phyloP scores from a whole-genome alignment of 2,797 vertebrate species.

The Protosalanx chinensis region DNA sequence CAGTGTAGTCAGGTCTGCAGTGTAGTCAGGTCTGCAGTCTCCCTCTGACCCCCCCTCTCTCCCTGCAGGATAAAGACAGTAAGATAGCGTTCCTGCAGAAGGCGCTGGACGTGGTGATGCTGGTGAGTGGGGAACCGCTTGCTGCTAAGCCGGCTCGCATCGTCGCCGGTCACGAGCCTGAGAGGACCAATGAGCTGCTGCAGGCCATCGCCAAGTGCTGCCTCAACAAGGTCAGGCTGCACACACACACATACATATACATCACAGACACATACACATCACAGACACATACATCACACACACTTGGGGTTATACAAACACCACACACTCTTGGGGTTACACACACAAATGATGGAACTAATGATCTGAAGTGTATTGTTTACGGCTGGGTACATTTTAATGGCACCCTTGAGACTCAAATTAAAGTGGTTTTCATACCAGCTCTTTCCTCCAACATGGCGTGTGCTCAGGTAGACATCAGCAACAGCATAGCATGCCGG shows the following conservation, averaged over 20 bases:
- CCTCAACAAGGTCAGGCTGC: constrained; percentile 80
- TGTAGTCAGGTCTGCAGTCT: not conserved
- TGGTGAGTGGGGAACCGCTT: constrained; percentile 86
- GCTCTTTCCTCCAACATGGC: not conserved
- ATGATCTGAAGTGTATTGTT: constrained; percentile 11
- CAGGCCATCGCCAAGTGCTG: constrained; percentile 92
- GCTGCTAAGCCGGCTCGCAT: constrained; percentile 84
- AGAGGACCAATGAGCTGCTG: constrained; percentile 93
- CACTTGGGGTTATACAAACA: not conserved
- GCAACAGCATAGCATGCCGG: too few relatives aligned
- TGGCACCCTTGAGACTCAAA: constrained; percentile 45
- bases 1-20: too few relatives aligned
- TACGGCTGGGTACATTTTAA: constrained; percentile 44
- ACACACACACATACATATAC: not conserved
- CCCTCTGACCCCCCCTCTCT: not conserved
- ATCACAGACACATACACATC: too few relatives aligned
- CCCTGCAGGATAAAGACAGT: constrained; percentile 87
- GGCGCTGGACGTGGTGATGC: constrained; percentile 87
- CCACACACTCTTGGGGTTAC: not conserved
- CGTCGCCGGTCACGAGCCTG: constrained; percentile 90
- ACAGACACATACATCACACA: not conserved
- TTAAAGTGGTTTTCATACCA: constrained; percentile 24
- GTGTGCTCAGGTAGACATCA: not conserved
- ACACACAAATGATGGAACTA: not conserved
- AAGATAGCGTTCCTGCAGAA: constrained; percentile 96